These are phyloP conservation scores for Eretmocerus hayati DNA, from an alignment of 2,888 invertebrate species.

Conservation along the genomic window DNA sequence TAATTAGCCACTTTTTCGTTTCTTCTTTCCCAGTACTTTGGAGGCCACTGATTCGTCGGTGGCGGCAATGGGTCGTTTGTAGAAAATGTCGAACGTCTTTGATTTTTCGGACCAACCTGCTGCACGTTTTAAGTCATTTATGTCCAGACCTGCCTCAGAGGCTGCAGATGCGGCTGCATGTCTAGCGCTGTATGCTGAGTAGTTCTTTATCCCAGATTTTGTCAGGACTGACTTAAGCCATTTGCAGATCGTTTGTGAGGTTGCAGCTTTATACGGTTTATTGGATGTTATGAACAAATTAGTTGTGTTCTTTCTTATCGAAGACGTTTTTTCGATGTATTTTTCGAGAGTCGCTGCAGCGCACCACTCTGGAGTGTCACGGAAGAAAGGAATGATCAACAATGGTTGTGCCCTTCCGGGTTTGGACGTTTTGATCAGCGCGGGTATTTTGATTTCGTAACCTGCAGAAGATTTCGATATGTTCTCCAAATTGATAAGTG, in stretches of 20 bases:
- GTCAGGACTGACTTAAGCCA: conserved; percentile 1
- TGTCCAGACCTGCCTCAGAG: too few species aligned
- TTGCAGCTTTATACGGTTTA: conserved; percentile 1
- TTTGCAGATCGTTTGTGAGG: conserved; percentile 1
- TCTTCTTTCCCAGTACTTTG: conserved; percentile 1
- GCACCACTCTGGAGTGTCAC: neutral
- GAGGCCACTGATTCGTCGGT: neutral
- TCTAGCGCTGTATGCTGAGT: too few species aligned
- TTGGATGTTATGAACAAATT: conserved; percentile 2
- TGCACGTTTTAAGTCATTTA: too few species aligned
- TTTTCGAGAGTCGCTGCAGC: neutral
- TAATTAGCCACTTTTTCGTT: too few species aligned
- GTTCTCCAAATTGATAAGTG: neutral
- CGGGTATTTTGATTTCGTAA: too few species aligned
- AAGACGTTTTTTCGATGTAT: conserved; percentile 1
- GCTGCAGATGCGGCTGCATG: too few species aligned
- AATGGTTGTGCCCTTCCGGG: neutral
- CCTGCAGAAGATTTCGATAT: too few species aligned
- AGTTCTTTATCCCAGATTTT: neutral
- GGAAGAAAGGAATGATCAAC: neutral
- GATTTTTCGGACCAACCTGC: conserved; percentile 4
- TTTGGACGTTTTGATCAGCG: conserved; percentile 7
- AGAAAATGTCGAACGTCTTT: too few species aligned
- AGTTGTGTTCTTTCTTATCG: neutral
- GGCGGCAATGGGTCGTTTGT: conserved; percentile 4